Percentiles rank a stretch among this genome's conserved stretches.
These are phyloP conservation scores for Hydropsyche betteni DNA, from an alignment of 2,888 invertebrate genomes.

Conservation along the genomic window DNA sequence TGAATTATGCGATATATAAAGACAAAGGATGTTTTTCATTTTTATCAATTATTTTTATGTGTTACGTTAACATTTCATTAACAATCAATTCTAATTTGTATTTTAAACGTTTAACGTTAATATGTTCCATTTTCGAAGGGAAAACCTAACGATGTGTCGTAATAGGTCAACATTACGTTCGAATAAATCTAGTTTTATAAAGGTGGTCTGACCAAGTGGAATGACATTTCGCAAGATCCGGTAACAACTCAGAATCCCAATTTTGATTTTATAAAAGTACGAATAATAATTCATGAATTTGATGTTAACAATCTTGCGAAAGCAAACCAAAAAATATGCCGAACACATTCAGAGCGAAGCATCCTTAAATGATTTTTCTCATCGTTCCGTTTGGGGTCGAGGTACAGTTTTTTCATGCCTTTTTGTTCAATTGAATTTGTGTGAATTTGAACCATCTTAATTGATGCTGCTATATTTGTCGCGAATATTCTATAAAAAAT, in stretches of 20 bases:
- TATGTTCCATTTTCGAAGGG: too few species aligned
- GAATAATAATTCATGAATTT: not conserved
- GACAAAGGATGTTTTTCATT: too few species aligned
- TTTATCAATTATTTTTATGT: too few species aligned
- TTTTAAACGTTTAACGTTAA: too few species aligned
- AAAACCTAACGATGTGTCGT: too few species aligned
- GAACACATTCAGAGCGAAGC: slow-evolving; percentile 2
- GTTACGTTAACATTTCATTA: too few species aligned
- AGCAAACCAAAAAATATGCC: not conserved
- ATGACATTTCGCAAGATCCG: slow-evolving; percentile 22
- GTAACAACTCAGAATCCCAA: slow-evolving; percentile 6
- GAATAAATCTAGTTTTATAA: slow-evolving; percentile 13
- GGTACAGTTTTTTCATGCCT: not conserved
- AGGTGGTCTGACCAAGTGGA: not conserved
- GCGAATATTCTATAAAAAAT: too few species aligned
- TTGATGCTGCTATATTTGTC: too few species aligned
- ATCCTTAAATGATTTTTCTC: not conserved
- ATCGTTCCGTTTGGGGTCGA: not conserved
- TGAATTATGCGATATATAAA: too few species aligned
- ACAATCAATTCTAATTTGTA: too few species aligned
- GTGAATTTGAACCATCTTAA: too few species aligned
- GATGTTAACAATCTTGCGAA: not conserved
- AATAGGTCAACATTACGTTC: too few species aligned
- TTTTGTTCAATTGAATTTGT: not conserved
- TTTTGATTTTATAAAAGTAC: not conserved